These are phyloP conservation scores for Chrysopa pallens DNA, from an alignment of 1,140 invertebrate species.

Conservation along the genomic window DNA sequence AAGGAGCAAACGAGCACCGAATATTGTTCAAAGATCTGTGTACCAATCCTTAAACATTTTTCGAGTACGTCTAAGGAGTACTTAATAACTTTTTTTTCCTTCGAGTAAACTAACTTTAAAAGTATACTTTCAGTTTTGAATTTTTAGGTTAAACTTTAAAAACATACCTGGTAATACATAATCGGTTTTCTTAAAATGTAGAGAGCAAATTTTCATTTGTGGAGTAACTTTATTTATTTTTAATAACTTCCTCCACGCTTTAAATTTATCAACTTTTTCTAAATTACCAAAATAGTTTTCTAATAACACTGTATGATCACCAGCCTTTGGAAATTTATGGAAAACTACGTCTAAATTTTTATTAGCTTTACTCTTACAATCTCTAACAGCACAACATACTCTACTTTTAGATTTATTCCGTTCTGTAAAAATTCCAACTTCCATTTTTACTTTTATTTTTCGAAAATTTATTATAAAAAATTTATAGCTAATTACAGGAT, in stretches of 20 bases:
- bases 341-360: slow-evolving; percentile 1
- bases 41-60: too few relatives aligned
- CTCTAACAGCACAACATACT: not conserved
- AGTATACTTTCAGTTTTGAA: slow-evolving; percentile 13
- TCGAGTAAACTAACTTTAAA: too few relatives aligned
- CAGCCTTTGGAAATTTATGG: slow-evolving; percentile 3
- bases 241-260: too few relatives aligned
- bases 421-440: too few relatives aligned
- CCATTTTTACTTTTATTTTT: too few relatives aligned
- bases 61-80: too few relatives aligned
- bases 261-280: slow-evolving; percentile 3
- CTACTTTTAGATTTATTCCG: not conserved
- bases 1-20: too few relatives aligned
- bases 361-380: not conserved
- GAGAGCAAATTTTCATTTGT: slow-evolving; percentile 2
- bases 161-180: slow-evolving; percentile 5
- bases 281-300: slow-evolving; percentile 4
- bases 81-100: too few relatives aligned
- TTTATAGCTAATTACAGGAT: too few relatives aligned
- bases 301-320: not conserved
- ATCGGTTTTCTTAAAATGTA: slow-evolving; percentile 4
- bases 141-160: slow-evolving; percentile 2
- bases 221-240: too few relatives aligned
- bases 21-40: too few relatives aligned
- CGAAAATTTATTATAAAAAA: too few relatives aligned